Conservation (phyloP, 1,140 invertebrate genomes). For the Wiebesia pumilae region DNA sequence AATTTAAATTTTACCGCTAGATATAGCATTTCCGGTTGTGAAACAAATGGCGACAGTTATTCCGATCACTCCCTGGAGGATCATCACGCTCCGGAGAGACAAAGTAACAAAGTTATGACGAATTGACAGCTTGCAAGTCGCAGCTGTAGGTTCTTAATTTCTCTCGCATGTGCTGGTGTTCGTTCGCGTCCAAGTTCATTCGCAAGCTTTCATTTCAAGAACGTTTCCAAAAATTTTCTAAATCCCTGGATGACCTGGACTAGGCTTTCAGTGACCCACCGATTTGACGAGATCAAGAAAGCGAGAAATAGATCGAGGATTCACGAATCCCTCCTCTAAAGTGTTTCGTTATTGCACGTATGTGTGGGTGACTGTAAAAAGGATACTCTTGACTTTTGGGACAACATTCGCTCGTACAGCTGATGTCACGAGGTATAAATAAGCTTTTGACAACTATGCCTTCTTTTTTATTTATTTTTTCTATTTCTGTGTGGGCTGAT, state of each 20-base stretch:
- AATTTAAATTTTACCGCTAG: slow-evolving; percentile 7
- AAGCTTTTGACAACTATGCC: slow-evolving; percentile 6
- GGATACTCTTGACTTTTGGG: slow-evolving; percentile 16
- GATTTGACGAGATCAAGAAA: background rate
- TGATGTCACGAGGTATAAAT: slow-evolving; percentile 55
- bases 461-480: background rate
- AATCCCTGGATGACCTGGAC: slow-evolving; percentile 15
- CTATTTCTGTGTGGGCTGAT: background rate
- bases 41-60: slow-evolving; percentile 13
- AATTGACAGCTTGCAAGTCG: slow-evolving; percentile 32
- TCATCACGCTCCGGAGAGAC: slow-evolving; percentile 17
- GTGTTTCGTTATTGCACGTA: background rate
- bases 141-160: background rate
- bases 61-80: slow-evolving; percentile 22
- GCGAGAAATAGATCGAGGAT: slow-evolving; percentile 5
- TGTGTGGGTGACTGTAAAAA: slow-evolving; percentile 16
- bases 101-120: slow-evolving; percentile 34
- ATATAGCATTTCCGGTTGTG: background rate
- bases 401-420: slow-evolving; percentile 42
- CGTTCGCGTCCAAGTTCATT: background rate
- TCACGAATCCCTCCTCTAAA: background rate
- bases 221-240: background rate
- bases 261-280: background rate
- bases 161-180: background rate
- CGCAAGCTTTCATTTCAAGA: slow-evolving; percentile 4